These are phyloP conservation scores for Plestiodon gilberti DNA, from an alignment of 2,113 vertebrate species.

Conservation along the genomic window DNA sequence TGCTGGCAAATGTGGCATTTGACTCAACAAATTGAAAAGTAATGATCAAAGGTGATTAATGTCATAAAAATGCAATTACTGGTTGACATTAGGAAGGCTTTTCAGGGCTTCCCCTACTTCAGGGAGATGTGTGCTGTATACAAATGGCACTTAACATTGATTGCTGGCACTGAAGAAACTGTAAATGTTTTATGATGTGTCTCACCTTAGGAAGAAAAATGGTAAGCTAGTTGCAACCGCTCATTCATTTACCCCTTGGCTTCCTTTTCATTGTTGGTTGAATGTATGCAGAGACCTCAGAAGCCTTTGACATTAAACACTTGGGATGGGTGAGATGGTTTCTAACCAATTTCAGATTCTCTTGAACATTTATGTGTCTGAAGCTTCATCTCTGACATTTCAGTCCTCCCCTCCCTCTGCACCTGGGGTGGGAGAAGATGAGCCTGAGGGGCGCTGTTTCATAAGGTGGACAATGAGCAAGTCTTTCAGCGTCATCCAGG, in stretches of 20 bases:
- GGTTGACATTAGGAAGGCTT: slow-evolving; percentile 26
- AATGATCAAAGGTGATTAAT: slow-evolving; percentile 48
- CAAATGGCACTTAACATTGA: slow-evolving; percentile 39
- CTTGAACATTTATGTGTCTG: not conserved
- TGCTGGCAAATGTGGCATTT: slow-evolving; percentile 47
- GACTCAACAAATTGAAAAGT: slow-evolving; percentile 41
- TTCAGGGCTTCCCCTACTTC: slow-evolving; percentile 8
- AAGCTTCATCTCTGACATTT: slow-evolving; percentile 56
- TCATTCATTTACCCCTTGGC: slow-evolving; percentile 41
- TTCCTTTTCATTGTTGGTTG: slow-evolving; percentile 51
- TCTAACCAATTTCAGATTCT: slow-evolving; percentile 42
- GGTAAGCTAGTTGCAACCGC: slow-evolving; percentile 34
- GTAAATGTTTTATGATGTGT: slow-evolving; percentile 54
- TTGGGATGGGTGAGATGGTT: slow-evolving; percentile 57
- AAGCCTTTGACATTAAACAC: slow-evolving; percentile 56
- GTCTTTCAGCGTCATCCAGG: not conserved
- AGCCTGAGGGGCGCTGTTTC: not conserved
- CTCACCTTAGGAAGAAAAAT: slow-evolving; percentile 36
- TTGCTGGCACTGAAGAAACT: slow-evolving; percentile 43
- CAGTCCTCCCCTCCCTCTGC: not conserved
- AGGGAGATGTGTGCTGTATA: not conserved
- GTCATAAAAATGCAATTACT: slow-evolving; percentile 54
- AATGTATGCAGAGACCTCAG: not conserved
- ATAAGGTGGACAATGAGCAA: not conserved
- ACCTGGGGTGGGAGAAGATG: not conserved